A percentile compares a stretch with the other conserved stretches of the same genome.
These are phyloP conservation scores for Clinocottus analis DNA, from an alignment of 2,113 vertebrate genomes.

Conservation along the genomic window DNA sequence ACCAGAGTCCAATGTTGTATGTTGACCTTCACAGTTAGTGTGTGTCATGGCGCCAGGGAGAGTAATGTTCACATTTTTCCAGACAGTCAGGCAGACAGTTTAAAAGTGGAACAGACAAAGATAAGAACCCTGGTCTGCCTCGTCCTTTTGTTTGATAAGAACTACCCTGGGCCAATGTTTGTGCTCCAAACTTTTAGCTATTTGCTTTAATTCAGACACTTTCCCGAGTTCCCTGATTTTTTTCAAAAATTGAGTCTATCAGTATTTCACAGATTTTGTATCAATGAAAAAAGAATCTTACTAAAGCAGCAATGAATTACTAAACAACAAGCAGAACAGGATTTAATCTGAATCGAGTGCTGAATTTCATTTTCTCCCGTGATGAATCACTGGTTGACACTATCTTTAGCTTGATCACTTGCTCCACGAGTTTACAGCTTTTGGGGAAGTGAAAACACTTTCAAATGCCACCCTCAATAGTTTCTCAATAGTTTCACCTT, in stretches of 20 bases:
- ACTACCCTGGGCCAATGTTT: slow-evolving; percentile 5
- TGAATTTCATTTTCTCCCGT: slow-evolving; percentile 41
- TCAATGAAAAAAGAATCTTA: background rate
- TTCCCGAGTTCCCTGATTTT: background rate
- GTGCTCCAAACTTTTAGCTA: background rate
- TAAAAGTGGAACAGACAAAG: slow-evolving; percentile 34
- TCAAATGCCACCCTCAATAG: slow-evolving; percentile 42
- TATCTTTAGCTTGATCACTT: slow-evolving; percentile 48
- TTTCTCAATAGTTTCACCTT: slow-evolving; percentile 69
- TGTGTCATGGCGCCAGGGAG: background rate
- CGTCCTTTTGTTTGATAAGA: slow-evolving; percentile 24
- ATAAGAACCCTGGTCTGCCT: slow-evolving; percentile 23
- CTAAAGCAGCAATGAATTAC: background rate
- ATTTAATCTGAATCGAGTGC: background rate
- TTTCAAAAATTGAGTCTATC: background rate
- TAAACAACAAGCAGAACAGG: background rate
- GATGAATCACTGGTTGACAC: slow-evolving; percentile 37
- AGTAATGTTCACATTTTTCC: slow-evolving; percentile 12
- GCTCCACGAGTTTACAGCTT: slow-evolving; percentile 26
- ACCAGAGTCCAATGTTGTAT: background rate
- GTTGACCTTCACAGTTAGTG: slow-evolving; percentile 2
- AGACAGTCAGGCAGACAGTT: slow-evolving; percentile 30
- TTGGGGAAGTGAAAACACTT: slow-evolving; percentile 78
- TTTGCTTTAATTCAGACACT: slow-evolving; percentile 13
- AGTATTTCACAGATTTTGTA: background rate